Conservation (phyloP, 2,888 invertebrate species). For the Eretmocerus hayati region DNA sequence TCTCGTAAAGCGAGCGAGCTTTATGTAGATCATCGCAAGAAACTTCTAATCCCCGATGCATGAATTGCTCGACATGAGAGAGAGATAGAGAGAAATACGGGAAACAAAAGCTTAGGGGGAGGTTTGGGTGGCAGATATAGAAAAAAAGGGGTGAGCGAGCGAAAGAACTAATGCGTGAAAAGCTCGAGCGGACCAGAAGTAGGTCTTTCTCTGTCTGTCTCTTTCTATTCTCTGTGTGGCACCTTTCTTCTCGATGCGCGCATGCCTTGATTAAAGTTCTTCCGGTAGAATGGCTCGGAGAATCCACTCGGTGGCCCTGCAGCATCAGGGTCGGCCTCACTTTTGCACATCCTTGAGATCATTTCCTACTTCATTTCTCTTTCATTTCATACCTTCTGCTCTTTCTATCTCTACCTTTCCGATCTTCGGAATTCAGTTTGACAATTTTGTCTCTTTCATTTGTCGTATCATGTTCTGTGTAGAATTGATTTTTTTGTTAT, state of each 20-base stretch:
- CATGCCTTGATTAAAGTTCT: conserved; percentile 27
- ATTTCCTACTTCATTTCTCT: conserved; percentile 23
- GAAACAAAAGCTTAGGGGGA: background rate
- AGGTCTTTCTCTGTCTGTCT: no score
- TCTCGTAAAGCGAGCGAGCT: no score
- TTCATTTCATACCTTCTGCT: no score
- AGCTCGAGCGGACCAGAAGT: background rate
- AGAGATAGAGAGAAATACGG: background rate
- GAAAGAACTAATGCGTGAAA: conserved; percentile 12
- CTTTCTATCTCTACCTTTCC: background rate
- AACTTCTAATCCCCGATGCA: no score
- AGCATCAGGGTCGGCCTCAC: conserved; percentile 6
- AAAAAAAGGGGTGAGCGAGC: background rate
- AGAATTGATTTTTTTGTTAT: no score
- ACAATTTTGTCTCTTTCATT: no score
- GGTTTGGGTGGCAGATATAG: no score
- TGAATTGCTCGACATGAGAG: no score
- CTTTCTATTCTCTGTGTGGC: no score
- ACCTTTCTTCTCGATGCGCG: conserved; percentile 4
- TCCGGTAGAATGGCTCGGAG: conserved; percentile 20
- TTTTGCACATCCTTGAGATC: conserved; percentile 18
- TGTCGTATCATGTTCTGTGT: no score
- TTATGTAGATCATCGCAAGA: no score
- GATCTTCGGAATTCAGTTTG: no score
- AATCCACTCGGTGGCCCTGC: conserved; percentile 2